These are phyloP conservation scores for Oikopleura dioica DNA, from an alignment of 23 tunicate genomes.

Conservation along the genomic window DNA sequence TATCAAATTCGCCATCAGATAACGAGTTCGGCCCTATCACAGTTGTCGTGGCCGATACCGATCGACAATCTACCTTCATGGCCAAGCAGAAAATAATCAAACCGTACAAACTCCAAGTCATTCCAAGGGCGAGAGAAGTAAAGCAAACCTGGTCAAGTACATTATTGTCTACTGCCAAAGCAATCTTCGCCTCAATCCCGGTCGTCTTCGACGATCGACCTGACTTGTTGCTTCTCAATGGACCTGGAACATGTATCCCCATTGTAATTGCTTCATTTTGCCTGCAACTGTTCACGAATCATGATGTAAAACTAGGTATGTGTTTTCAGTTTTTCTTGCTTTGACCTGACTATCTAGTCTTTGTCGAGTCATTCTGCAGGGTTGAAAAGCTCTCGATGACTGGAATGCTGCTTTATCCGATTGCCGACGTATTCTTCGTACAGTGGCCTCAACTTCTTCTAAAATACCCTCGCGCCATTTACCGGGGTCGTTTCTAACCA, in stretches of 20 bases:
- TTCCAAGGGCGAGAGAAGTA: neutral
- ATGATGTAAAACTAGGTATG: conserved; percentile 21
- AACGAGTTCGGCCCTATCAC: neutral
- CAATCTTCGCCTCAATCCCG: conserved; percentile 23
- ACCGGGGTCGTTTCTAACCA: conserved; percentile 18
- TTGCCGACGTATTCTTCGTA: conserved; percentile 34
- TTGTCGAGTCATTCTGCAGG: conserved; percentile 59
- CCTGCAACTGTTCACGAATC: conserved; percentile 11
- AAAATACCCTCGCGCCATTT: conserved; percentile 46
- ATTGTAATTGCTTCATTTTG: conserved; percentile 26
- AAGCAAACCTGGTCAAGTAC: neutral
- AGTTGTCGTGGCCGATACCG: neutral
- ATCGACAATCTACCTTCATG: neutral
- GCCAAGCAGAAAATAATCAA: neutral
- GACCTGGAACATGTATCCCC: conserved; percentile 95
- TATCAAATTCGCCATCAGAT: too few relatives aligned
- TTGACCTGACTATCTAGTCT: conserved; percentile 18
- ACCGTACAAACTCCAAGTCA: neutral
- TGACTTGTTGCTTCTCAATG: conserved; percentile 57
- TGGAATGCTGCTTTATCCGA: conserved; percentile 41
- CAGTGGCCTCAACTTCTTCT: conserved; percentile 73
- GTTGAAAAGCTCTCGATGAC: conserved; percentile 54
- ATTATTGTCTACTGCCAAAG: neutral
- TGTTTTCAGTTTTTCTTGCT: neutral
- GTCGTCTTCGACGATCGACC: conserved; percentile 40